A percentile compares a stretch with the other conserved stretches of the same genome.
phyloP scores from a whole-genome alignment of 2,888 invertebrate genomes.

The Synergus itoensis region DNA sequence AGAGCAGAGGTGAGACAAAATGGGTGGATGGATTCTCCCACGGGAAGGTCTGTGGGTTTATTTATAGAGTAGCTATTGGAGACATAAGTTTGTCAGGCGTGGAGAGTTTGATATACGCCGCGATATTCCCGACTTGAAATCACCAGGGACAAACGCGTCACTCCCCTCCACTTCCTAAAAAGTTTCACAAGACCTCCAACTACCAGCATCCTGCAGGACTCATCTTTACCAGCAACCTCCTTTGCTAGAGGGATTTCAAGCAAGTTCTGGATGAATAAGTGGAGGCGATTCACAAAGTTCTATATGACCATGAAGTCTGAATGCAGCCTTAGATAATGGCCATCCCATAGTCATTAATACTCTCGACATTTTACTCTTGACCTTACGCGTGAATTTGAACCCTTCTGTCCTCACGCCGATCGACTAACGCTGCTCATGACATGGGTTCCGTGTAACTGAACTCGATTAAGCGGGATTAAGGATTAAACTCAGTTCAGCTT shows the following conservation, averaged over 20 bases:
- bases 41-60: constrained; percentile 63
- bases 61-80: constrained; percentile 71
- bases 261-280: constrained; percentile 61
- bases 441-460: background rate
- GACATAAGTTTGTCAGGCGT: constrained; percentile 70
- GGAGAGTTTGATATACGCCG: constrained; percentile 59
- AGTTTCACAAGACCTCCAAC: constrained; percentile 54
- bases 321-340: constrained; percentile 3
- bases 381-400: background rate
- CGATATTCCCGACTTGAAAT: constrained; percentile 56
- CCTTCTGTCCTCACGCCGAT: constrained; percentile 7
- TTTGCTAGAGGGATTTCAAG: background rate
- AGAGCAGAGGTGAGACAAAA: background rate
- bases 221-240: constrained; percentile 47
- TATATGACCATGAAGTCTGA: background rate
- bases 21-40: constrained; percentile 35
- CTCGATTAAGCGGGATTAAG: background rate
- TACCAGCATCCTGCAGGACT: constrained; percentile 47
- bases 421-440: background rate
- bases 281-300: constrained; percentile 64
- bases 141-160: constrained; percentile 65
- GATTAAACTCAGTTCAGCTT: background rate
- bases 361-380: constrained; percentile 3
- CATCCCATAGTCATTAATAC: background rate
- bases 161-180: constrained; percentile 61